These are phyloP conservation scores for Cataglyphis altisquamis DNA, from an alignment of 2,888 invertebrate genomes.

Conservation along the genomic window DNA sequence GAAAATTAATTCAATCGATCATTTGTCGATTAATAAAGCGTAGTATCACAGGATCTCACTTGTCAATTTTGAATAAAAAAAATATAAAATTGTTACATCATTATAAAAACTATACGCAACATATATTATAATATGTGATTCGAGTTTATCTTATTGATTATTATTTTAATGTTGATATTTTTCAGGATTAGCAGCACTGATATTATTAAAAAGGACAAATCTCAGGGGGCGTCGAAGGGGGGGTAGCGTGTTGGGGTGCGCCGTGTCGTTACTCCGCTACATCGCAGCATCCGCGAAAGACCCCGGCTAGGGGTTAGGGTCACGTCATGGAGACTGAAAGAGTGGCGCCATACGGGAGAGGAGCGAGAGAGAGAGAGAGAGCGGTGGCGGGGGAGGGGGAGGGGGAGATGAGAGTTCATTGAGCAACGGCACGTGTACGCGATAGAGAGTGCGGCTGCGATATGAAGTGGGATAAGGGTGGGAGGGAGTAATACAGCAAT, in stretches of 20 bases:
- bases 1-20: conserved; percentile 19
- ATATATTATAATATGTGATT: neutral
- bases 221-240: neutral
- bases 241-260: conserved; percentile 40
- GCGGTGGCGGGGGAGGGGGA: conserved; percentile 37
- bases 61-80: neutral
- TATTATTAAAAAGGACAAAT: conserved; percentile 24
- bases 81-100: neutral
- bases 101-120: neutral
- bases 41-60: neutral
- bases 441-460: conserved; percentile 61
- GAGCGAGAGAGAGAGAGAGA: conserved; percentile 57
- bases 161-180: neutral
- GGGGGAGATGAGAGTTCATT: conserved; percentile 78
- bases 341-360: conserved; percentile 51
- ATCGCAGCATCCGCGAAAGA: conserved; percentile 69
- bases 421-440: conserved; percentile 82
- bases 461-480: conserved; percentile 62
- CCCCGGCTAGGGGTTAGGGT: conserved; percentile 71
- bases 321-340: conserved; percentile 68
- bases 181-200: conserved; percentile 3
- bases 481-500: conserved; percentile 40
- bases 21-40: neutral
- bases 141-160: neutral
- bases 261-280: conserved; percentile 55